Percentiles rank a stretch among this genome's conserved stretches.
Conservation (phyloP, 2,113 vertebrate genomes). For the Drymodes brunneopygia region DNA sequence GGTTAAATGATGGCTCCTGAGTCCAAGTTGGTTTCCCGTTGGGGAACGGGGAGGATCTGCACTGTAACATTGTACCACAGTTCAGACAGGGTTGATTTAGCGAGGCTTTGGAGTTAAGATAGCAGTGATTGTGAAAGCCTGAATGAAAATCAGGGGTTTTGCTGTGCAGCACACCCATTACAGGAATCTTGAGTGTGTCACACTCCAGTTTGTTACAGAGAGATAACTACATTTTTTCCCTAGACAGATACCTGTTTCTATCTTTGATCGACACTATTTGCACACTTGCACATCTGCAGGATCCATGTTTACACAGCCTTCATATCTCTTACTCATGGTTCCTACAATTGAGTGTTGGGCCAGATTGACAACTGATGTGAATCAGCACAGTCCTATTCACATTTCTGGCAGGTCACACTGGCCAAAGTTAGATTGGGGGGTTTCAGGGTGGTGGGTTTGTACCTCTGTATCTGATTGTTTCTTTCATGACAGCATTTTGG, state of each 20-base stretch:
- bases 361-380: background rate
- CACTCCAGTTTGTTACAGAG: background rate
- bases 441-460: background rate
- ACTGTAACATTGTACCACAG: conserved; percentile 44
- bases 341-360: background rate
- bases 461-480: background rate
- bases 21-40: conserved; percentile 68
- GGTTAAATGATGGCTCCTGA: conserved; percentile 83
- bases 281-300: background rate
- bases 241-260: background rate
- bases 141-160: background rate
- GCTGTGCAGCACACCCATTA: background rate
- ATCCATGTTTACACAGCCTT: background rate
- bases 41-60: conserved; percentile 15
- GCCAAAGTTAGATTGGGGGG: background rate
- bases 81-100: conserved; percentile 55
- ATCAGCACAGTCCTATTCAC: background rate
- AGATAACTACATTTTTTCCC: background rate
- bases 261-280: accelerated
- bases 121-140: conserved; percentile 47
- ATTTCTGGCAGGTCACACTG: background rate
- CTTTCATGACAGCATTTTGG: background rate
- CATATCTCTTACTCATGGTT: background rate
- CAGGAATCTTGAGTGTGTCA: background rate
- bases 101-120: conserved; percentile 58